phyloP scores from a whole-genome alignment of 2,888 invertebrate genomes.

The Microctonus brassicae region DNA sequence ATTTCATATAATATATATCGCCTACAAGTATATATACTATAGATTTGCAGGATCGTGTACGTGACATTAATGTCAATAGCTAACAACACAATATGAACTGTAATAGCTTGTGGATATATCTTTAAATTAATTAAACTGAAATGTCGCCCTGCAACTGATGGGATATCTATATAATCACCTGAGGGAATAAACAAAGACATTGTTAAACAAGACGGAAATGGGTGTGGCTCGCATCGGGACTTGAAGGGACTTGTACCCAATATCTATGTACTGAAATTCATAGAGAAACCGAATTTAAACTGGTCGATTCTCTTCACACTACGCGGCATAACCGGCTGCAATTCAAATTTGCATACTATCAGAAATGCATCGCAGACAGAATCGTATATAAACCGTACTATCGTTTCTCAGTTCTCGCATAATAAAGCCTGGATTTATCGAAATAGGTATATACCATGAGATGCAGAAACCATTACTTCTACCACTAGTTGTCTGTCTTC shows the following conservation, averaged over 20 bases:
- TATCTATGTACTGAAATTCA: not conserved
- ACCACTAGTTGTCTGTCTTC: conserved; percentile 1
- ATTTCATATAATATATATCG: too few relatives aligned
- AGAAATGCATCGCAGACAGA: conserved; percentile 53
- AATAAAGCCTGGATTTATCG: conserved; percentile 37
- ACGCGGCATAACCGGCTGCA: conserved; percentile 34
- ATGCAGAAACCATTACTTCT: conserved; percentile 15
- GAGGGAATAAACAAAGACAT: conserved; percentile 15
- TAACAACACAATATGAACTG: not conserved
- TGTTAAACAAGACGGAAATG: conserved; percentile 30
- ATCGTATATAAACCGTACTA: conserved; percentile 40
- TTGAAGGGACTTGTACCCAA: not conserved
- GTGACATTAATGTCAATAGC: not conserved
- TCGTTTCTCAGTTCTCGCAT: conserved; percentile 36
- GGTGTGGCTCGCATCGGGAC: conserved; percentile 5
- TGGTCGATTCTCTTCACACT: conserved; percentile 35
- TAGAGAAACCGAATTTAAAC: conserved; percentile 34
- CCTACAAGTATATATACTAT: too few relatives aligned
- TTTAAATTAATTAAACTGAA: not conserved
- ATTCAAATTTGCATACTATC: conserved; percentile 54
- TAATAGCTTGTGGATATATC: not conserved
- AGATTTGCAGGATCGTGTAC: not conserved
- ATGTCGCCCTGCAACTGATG: not conserved
- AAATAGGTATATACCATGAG: conserved; percentile 1
- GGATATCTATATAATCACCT: not conserved